Conservation (phyloP, 2,113 vertebrate genomes). For the Dicerorhinus sumatrensis region DNA sequence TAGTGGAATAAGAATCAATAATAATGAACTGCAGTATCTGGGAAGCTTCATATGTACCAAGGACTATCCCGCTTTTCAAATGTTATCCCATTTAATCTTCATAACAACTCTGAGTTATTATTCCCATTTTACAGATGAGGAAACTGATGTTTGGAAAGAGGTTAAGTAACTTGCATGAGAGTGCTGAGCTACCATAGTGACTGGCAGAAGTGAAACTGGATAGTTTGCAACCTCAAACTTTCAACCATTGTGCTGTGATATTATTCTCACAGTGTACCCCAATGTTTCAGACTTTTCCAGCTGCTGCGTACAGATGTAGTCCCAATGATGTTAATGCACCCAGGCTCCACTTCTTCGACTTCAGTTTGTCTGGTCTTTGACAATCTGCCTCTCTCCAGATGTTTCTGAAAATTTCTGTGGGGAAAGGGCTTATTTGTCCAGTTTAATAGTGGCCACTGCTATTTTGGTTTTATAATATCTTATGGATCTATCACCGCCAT, state of each 20-base stretch:
- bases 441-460: not conserved
- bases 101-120: not conserved
- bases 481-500: not conserved
- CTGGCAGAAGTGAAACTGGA: not conserved
- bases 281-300: not conserved
- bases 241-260: not conserved
- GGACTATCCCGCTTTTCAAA: not conserved
- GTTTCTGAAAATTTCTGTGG: not conserved
- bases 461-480: not conserved
- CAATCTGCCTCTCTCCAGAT: not conserved
- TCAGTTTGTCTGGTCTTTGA: not conserved
- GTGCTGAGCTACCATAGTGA: not conserved
- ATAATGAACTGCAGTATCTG: not conserved
- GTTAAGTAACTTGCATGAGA: not conserved
- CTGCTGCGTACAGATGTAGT: not conserved
- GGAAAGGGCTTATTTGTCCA: not conserved
- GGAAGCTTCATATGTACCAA: not conserved
- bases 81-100: not conserved
- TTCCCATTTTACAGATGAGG: constrained; percentile 15
- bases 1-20: not conserved
- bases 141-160: not conserved
- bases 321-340: too few species aligned
- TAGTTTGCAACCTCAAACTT: not conserved
- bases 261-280: not conserved
- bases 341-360: not conserved